Evolutionary conservation across 1,140 invertebrate species (phyloP).

Genomic region (Diorhabda elongata): DNA sequence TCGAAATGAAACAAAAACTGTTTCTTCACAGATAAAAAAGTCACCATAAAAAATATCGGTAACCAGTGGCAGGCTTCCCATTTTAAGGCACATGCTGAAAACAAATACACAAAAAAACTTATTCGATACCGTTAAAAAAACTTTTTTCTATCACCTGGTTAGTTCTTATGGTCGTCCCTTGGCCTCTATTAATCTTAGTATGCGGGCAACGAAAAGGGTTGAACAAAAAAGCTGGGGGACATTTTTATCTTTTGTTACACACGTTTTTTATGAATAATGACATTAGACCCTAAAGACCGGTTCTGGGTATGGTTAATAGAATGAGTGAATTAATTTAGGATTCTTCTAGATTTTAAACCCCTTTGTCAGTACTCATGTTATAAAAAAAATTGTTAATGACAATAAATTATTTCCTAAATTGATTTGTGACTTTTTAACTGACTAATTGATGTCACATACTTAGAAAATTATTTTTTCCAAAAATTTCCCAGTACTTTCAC

Average conservation of each 20-base stretch:
- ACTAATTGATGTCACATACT: too few relatives aligned
- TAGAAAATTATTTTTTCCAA: too few relatives aligned
- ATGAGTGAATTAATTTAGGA: neutral
- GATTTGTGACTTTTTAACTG: too few relatives aligned
- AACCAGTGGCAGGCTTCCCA: neutral
- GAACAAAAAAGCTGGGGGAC: constrained; percentile 7
- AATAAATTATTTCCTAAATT: too few relatives aligned
- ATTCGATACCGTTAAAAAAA: neutral
- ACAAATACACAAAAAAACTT: constrained; percentile 3
- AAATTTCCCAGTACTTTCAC: too few relatives aligned
- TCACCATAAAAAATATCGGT: neutral
- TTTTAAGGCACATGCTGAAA: constrained; percentile 8
- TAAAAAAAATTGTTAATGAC: too few relatives aligned
- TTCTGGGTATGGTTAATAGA: neutral
- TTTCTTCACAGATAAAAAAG: too few relatives aligned
- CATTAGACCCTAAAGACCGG: neutral
- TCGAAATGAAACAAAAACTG: too few relatives aligned
- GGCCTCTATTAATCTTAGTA: constrained; percentile 6
- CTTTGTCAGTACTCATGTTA: too few relatives aligned
- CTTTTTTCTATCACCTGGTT: constrained; percentile 5
- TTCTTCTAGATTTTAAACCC: too few relatives aligned
- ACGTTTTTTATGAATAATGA: constrained; percentile 3
- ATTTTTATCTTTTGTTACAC: constrained; percentile 1
- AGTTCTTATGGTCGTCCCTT: constrained; percentile 5
- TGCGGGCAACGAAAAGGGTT: neutral